Conservation (phyloP, 2,113 vertebrate species). For the Calidris pugnax region DNA sequence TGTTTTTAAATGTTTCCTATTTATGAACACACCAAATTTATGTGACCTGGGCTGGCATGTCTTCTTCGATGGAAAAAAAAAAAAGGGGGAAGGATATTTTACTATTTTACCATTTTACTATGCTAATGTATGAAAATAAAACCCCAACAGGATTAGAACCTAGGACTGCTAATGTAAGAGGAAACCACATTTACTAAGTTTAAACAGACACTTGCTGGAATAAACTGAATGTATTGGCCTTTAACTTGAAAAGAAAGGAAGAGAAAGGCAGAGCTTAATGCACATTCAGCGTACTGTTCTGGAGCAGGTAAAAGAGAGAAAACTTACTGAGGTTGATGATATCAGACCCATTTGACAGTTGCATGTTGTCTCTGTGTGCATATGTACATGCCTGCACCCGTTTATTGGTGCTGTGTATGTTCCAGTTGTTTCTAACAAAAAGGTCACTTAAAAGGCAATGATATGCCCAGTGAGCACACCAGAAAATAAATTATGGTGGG, state of each 20-base stretch:
- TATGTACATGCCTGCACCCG: neutral
- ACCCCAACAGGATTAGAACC: neutral
- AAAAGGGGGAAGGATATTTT: neutral
- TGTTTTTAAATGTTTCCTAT: neutral
- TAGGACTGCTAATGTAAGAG: neutral
- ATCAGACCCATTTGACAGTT: neutral
- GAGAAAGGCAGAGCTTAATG: neutral
- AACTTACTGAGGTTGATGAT: neutral
- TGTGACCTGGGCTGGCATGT: neutral
- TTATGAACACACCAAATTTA: neutral
- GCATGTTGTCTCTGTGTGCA: fast-evolving
- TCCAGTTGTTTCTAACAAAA: neutral
- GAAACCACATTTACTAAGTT: neutral
- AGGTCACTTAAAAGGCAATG: neutral
- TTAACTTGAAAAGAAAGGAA: neutral
- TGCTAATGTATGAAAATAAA: neutral
- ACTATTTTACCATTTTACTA: neutral
- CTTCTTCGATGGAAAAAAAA: neutral
- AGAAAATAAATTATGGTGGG: neutral
- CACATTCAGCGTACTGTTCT: neutral
- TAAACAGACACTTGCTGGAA: neutral
- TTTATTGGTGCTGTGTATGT: neutral
- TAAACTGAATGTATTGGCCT: neutral
- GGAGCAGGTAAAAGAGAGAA: neutral
- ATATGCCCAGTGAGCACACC: neutral